Conservation (phyloP, 2,797 vertebrate genomes). For the Pantherophis alleghaniensis region DNA sequence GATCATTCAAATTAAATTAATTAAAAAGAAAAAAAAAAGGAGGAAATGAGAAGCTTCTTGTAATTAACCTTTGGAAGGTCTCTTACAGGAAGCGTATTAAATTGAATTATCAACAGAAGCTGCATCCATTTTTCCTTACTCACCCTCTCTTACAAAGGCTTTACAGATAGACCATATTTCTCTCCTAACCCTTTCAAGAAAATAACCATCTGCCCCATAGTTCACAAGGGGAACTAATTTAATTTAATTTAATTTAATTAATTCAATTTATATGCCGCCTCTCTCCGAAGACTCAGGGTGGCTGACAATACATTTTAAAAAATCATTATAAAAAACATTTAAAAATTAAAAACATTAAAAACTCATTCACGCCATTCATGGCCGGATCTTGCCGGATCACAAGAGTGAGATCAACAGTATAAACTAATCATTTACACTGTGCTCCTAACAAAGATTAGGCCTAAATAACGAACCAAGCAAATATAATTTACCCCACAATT, state of each 20-base stretch:
- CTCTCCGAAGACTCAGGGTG: no score
- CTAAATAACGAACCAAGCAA: not conserved
- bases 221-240: not conserved
- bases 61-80: not conserved
- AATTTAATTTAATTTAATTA: no score
- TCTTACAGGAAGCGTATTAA: not conserved
- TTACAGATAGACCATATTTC: not conserved
- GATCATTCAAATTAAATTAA: not conserved
- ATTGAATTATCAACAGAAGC: not conserved
- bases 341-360: no score
- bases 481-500: not conserved
- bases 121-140: not conserved
- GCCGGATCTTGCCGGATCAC: no score
- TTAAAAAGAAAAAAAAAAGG: not conserved
- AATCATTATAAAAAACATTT: no score
- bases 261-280: no score
- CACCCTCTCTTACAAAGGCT: not conserved
- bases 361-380: no score
- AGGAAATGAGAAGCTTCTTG: not conserved
- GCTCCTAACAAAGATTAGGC: not conserved
- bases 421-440: not conserved
- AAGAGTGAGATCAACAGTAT: no score
- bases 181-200: conserved; percentile 8
- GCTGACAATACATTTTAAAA: no score
- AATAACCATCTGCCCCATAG: not conserved